phyloP scores from a whole-genome alignment of 2,797 vertebrate genomes.

The Lutjanus argentimaculatus region DNA sequence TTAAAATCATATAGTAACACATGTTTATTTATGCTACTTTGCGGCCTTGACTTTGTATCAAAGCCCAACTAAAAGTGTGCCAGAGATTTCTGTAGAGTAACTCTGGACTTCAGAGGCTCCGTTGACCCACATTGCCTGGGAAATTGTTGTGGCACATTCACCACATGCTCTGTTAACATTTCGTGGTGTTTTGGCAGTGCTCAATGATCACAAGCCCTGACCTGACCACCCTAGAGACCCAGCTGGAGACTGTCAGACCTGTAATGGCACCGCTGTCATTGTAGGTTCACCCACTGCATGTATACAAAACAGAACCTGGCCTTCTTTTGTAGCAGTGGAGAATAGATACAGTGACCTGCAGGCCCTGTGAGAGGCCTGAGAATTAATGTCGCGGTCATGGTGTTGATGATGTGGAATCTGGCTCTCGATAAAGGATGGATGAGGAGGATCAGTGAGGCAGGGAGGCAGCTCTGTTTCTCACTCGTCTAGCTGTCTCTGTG shows the following conservation, averaged over 20 bases:
- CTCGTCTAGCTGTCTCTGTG: slow-evolving; percentile 51
- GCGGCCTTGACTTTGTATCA: slow-evolving; percentile 18
- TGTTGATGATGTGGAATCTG: slow-evolving; percentile 67
- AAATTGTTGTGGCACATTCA: slow-evolving; percentile 40
- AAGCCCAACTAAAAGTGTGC: slow-evolving; percentile 1
- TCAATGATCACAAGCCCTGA: slow-evolving; percentile 61
- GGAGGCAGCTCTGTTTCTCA: slow-evolving; percentile 38
- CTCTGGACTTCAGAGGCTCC: slow-evolving; percentile 29
- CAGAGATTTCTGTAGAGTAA: slow-evolving; percentile 19
- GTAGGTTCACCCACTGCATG: slow-evolving; percentile 35
- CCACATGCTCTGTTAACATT: slow-evolving; percentile 36
- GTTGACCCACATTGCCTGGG: slow-evolving; percentile 29
- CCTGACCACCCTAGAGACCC: slow-evolving; percentile 72
- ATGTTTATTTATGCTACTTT: slow-evolving; percentile 1
- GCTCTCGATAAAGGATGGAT: slow-evolving; percentile 46
- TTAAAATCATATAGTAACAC: slow-evolving; percentile 1
- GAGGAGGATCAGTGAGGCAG: slow-evolving; percentile 42
- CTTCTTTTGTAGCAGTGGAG: slow-evolving; percentile 44
- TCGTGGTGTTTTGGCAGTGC: slow-evolving; percentile 50
- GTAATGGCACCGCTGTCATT: slow-evolving; percentile 54
- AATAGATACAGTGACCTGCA: slow-evolving; percentile 44
- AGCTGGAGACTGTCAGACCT: slow-evolving; percentile 75
- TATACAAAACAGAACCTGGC: slow-evolving; percentile 71
- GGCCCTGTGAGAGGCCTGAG: slow-evolving; percentile 31
- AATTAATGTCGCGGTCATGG: slow-evolving; percentile 60